These are phyloP conservation scores for Corythoichthys haematopterus DNA, from an alignment of 2,113 vertebrate species.

Conservation along the genomic window DNA sequence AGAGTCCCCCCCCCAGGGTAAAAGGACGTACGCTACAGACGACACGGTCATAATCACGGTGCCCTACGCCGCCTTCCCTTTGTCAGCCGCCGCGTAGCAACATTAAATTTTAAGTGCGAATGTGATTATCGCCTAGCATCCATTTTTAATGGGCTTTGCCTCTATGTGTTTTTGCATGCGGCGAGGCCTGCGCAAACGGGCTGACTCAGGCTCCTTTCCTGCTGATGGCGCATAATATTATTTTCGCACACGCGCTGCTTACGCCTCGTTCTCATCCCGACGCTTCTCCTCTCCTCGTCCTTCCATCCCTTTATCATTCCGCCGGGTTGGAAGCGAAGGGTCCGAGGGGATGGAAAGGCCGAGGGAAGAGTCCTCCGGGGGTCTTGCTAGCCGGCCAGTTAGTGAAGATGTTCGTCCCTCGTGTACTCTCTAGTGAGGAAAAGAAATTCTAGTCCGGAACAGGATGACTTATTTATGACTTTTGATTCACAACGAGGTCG, in stretches of 20 bases:
- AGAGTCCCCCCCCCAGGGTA: conserved; percentile 34
- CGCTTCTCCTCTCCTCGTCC: conserved; percentile 30
- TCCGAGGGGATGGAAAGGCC: conserved; percentile 45
- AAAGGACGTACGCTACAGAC: conserved; percentile 48
- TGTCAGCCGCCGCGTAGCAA: conserved; percentile 64
- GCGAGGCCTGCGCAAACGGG: conserved; percentile 60
- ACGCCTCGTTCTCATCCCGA: conserved; percentile 57
- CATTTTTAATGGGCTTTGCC: conserved; percentile 81
- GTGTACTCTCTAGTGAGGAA: conserved; percentile 35
- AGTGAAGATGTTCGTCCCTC: conserved; percentile 18
- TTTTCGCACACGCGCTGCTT: conserved; percentile 72
- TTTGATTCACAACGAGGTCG: conserved; percentile 21
- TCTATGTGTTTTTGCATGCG: conserved; percentile 79
- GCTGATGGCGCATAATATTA: conserved; percentile 72
- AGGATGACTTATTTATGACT: conserved; percentile 46
- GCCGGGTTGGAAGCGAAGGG: conserved; percentile 22
- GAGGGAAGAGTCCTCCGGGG: conserved; percentile 38
- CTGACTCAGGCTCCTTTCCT: conserved; percentile 73
- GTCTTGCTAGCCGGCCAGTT: conserved; percentile 36
- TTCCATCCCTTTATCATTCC: conserved; percentile 56
- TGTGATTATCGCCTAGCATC: conserved; percentile 78
- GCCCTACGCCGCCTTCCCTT: conserved; percentile 59
- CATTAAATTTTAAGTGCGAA: conserved; percentile 81
- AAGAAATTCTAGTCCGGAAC: conserved; percentile 21
- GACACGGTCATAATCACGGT: conserved; percentile 55